Percentiles rank a stretch among this genome's conserved stretches.
These are phyloP conservation scores for Aldabrachelys gigantea DNA, from an alignment of 2,113 vertebrate species.

Conservation along the genomic window DNA sequence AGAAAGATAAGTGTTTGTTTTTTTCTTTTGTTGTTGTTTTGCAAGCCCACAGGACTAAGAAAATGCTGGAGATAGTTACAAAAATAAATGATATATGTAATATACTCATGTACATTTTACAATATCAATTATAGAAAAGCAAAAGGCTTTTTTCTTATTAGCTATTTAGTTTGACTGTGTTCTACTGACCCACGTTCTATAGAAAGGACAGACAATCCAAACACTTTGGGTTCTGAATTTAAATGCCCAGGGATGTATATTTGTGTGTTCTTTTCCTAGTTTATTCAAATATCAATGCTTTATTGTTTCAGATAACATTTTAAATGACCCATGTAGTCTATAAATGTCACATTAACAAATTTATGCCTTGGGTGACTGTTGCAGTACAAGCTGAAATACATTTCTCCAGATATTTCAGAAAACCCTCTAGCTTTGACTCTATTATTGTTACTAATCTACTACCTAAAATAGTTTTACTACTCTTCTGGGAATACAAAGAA, in stretches of 20 bases:
- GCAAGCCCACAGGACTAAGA: not conserved
- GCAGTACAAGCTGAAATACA: constrained; percentile 49
- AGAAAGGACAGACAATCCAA: not conserved
- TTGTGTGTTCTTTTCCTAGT: not conserved
- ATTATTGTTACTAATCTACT: constrained; percentile 53
- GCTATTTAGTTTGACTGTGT: not conserved
- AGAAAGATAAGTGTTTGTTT: not conserved
- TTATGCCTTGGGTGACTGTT: constrained; percentile 28
- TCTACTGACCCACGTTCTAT: not conserved
- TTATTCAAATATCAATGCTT: constrained; percentile 29
- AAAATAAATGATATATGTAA: not conserved
- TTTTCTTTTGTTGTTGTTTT: not conserved
- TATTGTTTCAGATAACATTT: constrained; percentile 52
- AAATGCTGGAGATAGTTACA: not conserved
- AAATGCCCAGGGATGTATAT: not conserved
- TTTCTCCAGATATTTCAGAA: constrained; percentile 52
- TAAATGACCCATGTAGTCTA: constrained; percentile 57
- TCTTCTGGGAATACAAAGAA: constrained; percentile 51
- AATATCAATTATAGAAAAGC: not conserved
- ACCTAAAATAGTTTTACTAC: constrained; percentile 53
- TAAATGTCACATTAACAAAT: constrained; percentile 47
- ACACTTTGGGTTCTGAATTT: not conserved
- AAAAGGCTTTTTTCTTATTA: not conserved
- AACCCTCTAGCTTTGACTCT: constrained; percentile 32
- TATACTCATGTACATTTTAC: not conserved